These are phyloP conservation scores for Eupithecia pulchellata DNA, from an alignment of 2,888 invertebrate genomes.

Conservation along the genomic window DNA sequence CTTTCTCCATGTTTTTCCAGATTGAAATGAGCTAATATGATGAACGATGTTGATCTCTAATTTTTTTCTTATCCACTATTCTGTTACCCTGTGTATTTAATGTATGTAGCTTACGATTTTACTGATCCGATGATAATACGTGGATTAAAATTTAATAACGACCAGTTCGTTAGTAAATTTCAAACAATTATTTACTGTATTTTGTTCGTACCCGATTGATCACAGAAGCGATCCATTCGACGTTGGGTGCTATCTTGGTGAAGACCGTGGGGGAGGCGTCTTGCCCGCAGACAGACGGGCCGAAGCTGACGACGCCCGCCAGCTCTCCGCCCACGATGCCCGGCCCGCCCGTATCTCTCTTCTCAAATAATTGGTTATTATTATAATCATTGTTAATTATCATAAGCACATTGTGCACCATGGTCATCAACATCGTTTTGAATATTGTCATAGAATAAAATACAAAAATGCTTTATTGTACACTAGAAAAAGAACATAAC, in stretches of 20 bases:
- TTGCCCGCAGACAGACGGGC: slow-evolving; percentile 55
- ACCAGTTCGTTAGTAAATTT: background rate
- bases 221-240: slow-evolving; percentile 57
- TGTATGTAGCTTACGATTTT: background rate
- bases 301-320: slow-evolving; percentile 60
- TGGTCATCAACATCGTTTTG: background rate
- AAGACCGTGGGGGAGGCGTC: slow-evolving; percentile 60
- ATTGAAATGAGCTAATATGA: no score
- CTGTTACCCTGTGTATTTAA: background rate
- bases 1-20: background rate
- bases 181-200: background rate
- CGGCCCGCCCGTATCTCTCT: slow-evolving; percentile 60
- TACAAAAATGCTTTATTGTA: no score
- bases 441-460: no score
- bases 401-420: no score
- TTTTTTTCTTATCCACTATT: background rate
- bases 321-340: slow-evolving; percentile 50
- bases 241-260: slow-evolving; percentile 55
- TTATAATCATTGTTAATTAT: background rate
- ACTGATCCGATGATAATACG: background rate
- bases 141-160: no score
- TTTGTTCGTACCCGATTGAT: slow-evolving; percentile 45
- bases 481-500: no score
- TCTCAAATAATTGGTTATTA: background rate
- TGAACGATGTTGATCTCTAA: no score